Percentiles rank a stretch among this genome's conserved stretches.
phyloP scores from a whole-genome alignment of 2,797 vertebrate species.

The Enteromius anoplus region DNA sequence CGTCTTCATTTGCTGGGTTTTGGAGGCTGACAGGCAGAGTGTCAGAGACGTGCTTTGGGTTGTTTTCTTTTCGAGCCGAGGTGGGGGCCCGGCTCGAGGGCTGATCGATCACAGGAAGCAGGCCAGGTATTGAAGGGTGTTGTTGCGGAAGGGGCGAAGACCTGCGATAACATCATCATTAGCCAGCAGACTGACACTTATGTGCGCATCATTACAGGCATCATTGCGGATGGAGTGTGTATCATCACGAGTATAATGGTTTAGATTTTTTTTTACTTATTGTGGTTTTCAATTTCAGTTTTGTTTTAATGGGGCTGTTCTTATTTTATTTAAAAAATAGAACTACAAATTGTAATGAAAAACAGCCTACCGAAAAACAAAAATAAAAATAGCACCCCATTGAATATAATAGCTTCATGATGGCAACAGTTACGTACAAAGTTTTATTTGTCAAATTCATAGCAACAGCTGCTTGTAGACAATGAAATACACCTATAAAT shows the following conservation, averaged over 20 bases:
- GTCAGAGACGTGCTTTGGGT: conserved; percentile 47
- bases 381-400: neutral
- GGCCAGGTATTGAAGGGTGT: conserved; percentile 42
- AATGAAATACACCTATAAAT: conserved; percentile 21
- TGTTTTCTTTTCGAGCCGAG: conserved; percentile 48
- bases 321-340: neutral
- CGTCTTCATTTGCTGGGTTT: conserved; percentile 55
- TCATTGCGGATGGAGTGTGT: conserved; percentile 32
- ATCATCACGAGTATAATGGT: conserved; percentile 25
- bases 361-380: neutral
- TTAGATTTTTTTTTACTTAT: neutral
- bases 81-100: conserved; percentile 16
- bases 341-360: neutral
- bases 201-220: conserved; percentile 36
- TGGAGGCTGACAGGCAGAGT: conserved; percentile 57
- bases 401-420: conserved; percentile 3
- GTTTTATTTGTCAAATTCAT: conserved; percentile 17
- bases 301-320: neutral
- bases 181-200: conserved; percentile 43
- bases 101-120: conserved; percentile 50
- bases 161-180: conserved; percentile 55
- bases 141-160: conserved; percentile 42
- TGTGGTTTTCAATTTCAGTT: conserved; percentile 23
- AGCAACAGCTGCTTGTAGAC: conserved; percentile 14
- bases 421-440: neutral